Conservation (phyloP, 1,140 invertebrate genomes). For the Scaptomyza montana region DNA sequence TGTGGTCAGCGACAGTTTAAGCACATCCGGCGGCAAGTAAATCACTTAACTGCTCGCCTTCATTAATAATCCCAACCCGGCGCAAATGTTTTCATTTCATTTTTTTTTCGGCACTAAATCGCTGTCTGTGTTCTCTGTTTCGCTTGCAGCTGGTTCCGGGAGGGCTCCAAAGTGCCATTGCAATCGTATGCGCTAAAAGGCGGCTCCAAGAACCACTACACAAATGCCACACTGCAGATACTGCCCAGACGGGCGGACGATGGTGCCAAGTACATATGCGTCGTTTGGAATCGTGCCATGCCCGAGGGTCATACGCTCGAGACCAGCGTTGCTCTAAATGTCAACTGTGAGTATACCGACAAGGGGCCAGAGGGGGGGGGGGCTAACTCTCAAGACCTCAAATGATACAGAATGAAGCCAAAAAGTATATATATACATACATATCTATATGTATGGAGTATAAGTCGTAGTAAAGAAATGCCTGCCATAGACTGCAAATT, state of each 20-base stretch:
- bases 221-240: conserved; percentile 90
- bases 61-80: conserved; percentile 71
- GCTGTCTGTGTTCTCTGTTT: conserved; percentile 22
- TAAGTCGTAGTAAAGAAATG: conserved; percentile 5
- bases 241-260: conserved; percentile 93
- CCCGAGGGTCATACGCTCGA: conserved; percentile 91
- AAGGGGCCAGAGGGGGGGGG: neutral
- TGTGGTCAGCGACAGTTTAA: conserved; percentile 57
- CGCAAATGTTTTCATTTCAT: conserved; percentile 30
- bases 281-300: conserved; percentile 95
- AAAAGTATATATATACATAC: conserved; percentile 1
- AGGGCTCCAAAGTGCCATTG: conserved; percentile 87
- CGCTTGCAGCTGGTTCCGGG: conserved; percentile 88
- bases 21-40: conserved; percentile 68
- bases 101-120: conserved; percentile 72
- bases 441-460: neutral
- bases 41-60: conserved; percentile 78
- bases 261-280: conserved; percentile 91
- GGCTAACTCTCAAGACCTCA: neutral
- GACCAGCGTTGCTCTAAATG: conserved; percentile 90
- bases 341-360: conserved; percentile 91
- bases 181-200: conserved; percentile 88
- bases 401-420: conserved; percentile 22
- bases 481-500: conserved; percentile 36
- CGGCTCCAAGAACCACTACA: conserved; percentile 88